Conservation (phyloP, 2,797 vertebrate species). For the Enteromius fasciolatus region DNA sequence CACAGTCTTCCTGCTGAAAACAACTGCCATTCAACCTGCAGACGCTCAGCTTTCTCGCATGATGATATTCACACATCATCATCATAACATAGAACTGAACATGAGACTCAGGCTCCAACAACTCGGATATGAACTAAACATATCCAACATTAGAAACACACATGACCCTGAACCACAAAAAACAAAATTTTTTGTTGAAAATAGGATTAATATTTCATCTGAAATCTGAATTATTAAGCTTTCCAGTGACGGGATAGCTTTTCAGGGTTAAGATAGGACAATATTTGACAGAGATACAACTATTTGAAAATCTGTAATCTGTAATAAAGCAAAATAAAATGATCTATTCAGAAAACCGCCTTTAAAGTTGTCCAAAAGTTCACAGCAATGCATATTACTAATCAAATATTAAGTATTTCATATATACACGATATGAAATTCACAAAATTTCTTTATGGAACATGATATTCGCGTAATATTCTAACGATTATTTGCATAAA, state of each 20-base stretch:
- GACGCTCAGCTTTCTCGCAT: conserved; percentile 40
- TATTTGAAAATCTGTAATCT: background rate
- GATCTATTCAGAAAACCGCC: background rate
- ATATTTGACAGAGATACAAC: background rate
- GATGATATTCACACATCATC: conserved; percentile 31
- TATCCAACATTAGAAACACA: background rate
- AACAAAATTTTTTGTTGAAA: background rate
- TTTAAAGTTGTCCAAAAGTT: background rate
- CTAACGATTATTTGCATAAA: background rate
- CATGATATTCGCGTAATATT: background rate
- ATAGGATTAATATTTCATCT: background rate
- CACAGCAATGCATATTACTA: background rate
- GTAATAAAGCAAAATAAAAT: background rate
- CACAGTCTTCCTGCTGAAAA: conserved; percentile 42
- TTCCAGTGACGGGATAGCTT: background rate
- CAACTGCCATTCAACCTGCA: conserved; percentile 48
- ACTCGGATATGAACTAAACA: background rate
- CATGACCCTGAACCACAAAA: background rate
- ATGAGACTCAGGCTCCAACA: background rate
- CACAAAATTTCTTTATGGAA: background rate
- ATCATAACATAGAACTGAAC: conserved; percentile 2
- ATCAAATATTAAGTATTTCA: background rate
- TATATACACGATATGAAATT: background rate
- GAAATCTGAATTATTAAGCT: background rate
- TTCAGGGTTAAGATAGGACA: background rate